Evolutionary conservation across 2,797 vertebrate species (phyloP), one percentile per base, ranked within the genome.

Genomic region (Enteromius thamalakanensis): DNA sequence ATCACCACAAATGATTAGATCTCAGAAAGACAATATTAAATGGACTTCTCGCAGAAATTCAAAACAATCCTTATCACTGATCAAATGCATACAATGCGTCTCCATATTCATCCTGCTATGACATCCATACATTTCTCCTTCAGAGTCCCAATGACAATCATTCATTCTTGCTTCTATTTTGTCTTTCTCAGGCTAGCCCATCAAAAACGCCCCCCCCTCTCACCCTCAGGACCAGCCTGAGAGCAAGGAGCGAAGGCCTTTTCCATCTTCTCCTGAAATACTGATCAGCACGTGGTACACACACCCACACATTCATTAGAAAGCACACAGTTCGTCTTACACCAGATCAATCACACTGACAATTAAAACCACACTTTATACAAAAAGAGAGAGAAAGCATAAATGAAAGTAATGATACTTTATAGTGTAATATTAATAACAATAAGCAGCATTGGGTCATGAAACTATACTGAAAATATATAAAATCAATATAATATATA

Each of bases 381-480:
- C 89, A 92, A 91, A 87, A 79, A 87, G 85, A 84, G 82, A 88
- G 86, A 83, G 83, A 89, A 81, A 80, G 85, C 89, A 91, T 86
- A 90, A 83, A 88, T 94, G 92, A 89, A 84, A 88, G 88, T 82
- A 89, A 87, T 85, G 60, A 65, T 86, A 89, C 85, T 88, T 87
- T 89, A 76, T 69, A 69, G 42, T 83, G 93, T 93, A 91, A 93
- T 91, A 93, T 92, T 91, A 95, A 95, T 91, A 94, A 94, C 89
- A 94, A 93, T 91, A 96, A 98, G 98, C 97, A 98, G 97, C 97
- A 96, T 94, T 92, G 93, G 93, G 92, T 91, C 93, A 92, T 93
- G 91, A 94, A 96, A 97, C 92, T 92, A 96, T 93, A 95, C 87
- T 94, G 92, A 91, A 94, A 95, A 95, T 93, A 95, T 94, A 95